Percentiles rank a stretch among this genome's conserved stretches.
Evolutionary conservation across 1,140 invertebrate genomes (phyloP).

Genomic region (Tetraneura akinire): DNA sequence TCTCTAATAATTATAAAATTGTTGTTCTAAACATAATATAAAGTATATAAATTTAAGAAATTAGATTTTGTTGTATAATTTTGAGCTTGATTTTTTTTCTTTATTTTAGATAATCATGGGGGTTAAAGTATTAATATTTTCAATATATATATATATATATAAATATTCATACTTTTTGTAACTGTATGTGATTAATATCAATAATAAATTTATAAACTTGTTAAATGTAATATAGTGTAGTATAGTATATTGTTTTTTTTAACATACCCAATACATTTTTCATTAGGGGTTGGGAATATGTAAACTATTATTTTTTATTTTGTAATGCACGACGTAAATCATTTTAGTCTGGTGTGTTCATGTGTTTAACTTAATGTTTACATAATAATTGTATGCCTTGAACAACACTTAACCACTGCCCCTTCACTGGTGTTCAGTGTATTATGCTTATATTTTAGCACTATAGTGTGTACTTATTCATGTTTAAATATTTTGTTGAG

Average conservation of each 20-base stretch:
- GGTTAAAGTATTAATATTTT: constrained; percentile 37
- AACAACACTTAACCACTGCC: constrained; percentile 47
- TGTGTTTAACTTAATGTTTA: constrained; percentile 35
- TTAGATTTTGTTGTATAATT: constrained; percentile 44
- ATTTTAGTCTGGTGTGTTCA: constrained; percentile 34
- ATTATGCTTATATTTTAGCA: constrained; percentile 45
- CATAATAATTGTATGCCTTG: constrained; percentile 17
- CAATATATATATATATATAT: background rate
- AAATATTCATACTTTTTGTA: constrained; percentile 37
- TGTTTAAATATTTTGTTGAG: constrained; percentile 38
- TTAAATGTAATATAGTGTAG: constrained; percentile 20
- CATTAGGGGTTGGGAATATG: background rate
- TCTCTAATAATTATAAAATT: constrained; percentile 22
- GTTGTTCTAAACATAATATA: background rate
- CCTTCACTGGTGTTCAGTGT: constrained; percentile 15
- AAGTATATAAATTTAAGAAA: background rate
- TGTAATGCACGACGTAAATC: constrained; percentile 36
- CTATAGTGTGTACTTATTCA: constrained; percentile 40
- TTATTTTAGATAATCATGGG: constrained; percentile 23
- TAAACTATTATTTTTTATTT: constrained; percentile 10
- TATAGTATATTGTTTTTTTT: background rate
- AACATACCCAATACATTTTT: too few species aligned
- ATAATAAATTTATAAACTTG: constrained; percentile 21
- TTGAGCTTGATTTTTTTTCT: constrained; percentile 41
- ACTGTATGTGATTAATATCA: constrained; percentile 45